phyloP scores from a whole-genome alignment of 2,797 vertebrate genomes.

The Gadopsis bispinosus region DNA sequence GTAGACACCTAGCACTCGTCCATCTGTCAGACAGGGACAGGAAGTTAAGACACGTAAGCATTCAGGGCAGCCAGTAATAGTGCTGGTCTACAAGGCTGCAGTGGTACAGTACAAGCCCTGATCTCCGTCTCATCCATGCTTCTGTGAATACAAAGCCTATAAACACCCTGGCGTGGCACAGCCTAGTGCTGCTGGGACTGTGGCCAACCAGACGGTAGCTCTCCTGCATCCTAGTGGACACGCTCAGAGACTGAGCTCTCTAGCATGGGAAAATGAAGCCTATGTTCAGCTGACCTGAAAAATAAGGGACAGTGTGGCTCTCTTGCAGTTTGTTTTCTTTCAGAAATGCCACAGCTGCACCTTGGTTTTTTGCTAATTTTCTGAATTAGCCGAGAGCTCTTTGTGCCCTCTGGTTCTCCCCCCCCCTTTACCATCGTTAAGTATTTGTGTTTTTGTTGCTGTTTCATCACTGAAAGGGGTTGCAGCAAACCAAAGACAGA shows the following conservation, averaged over 20 bases:
- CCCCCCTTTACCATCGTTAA: slow-evolving; percentile 62
- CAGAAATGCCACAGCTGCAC: slow-evolving; percentile 75
- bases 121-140: slow-evolving; percentile 86
- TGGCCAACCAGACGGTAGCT: slow-evolving; percentile 86
- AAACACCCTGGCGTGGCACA: slow-evolving; percentile 82
- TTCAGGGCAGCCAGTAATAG: slow-evolving; percentile 84
- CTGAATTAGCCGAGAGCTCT: slow-evolving; percentile 81
- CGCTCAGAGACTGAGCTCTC: slow-evolving; percentile 82
- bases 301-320: slow-evolving; percentile 70
- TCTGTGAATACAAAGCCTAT: slow-evolving; percentile 88
- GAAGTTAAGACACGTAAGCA: slow-evolving; percentile 69
- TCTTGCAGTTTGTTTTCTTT: slow-evolving; percentile 64
- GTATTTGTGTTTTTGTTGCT: slow-evolving; percentile 68
- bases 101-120: slow-evolving; percentile 79
- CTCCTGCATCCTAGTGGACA: slow-evolving; percentile 89
- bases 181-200: slow-evolving; percentile 70
- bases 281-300: slow-evolving; percentile 81
- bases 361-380: slow-evolving; percentile 79
- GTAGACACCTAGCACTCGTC: slow-evolving; percentile 82
- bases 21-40: slow-evolving; percentile 76
- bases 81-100: slow-evolving; percentile 71
- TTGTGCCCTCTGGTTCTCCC: slow-evolving; percentile 69
- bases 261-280: slow-evolving; percentile 83
- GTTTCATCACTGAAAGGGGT: slow-evolving; percentile 69
- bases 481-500: slow-evolving; percentile 87